These are phyloP conservation scores for Chrysopa pallens DNA, from an alignment of 1,140 invertebrate genomes.

Conservation along the genomic window DNA sequence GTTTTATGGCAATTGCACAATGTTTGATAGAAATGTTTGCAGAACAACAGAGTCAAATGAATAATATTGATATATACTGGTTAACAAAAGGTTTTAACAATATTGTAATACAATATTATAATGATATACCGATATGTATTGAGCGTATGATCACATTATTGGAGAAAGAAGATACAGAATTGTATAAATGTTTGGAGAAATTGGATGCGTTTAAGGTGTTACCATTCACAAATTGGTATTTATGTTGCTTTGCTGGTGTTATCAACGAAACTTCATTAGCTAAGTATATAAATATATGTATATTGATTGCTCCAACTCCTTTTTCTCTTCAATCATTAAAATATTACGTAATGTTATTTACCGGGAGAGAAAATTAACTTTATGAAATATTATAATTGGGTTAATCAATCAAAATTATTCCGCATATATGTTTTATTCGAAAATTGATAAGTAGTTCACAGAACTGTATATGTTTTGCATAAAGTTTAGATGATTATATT, in stretches of 20 bases:
- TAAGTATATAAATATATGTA: conserved; percentile 31
- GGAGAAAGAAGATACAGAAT: conserved; percentile 47
- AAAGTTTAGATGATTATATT: too few species aligned
- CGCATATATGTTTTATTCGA: too few species aligned
- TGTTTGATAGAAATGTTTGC: conserved; percentile 48
- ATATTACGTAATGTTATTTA: too few species aligned
- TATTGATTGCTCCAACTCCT: conserved; percentile 1
- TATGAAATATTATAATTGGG: too few species aligned
- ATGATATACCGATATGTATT: conserved; percentile 40
- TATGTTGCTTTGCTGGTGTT: conserved; percentile 59
- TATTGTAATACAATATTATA: conserved; percentile 39
- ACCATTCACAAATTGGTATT: conserved; percentile 56
- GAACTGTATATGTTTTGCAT: too few species aligned
- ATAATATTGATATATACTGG: conserved; percentile 63
- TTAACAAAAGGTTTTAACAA: conserved; percentile 52
- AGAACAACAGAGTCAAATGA: conserved; percentile 5
- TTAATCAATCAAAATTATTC: too few species aligned
- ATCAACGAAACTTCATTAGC: conserved; percentile 57
- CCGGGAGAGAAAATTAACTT: too few species aligned
- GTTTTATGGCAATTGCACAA: conserved; percentile 42
- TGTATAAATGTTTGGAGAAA: conserved; percentile 40
- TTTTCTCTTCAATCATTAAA: background rate
- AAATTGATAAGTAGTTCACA: too few species aligned
- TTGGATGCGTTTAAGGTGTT: conserved; percentile 35
- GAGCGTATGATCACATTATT: conserved; percentile 43